A percentile compares a stretch with the other conserved stretches of the same genome.
Conservation (phyloP, 2,797 vertebrate species). For the Micrastur ruficollis region DNA sequence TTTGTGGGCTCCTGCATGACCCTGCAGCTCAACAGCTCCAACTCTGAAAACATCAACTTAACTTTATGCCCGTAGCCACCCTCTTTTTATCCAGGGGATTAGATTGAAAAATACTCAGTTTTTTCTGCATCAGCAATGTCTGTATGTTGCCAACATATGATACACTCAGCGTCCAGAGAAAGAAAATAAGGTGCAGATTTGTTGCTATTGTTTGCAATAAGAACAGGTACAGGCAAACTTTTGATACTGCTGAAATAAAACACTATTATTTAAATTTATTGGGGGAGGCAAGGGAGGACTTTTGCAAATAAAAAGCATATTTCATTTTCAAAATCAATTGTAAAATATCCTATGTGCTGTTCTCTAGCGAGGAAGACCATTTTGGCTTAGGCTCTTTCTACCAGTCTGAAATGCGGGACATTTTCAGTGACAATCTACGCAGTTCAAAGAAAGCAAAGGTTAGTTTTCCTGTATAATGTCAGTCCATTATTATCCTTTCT, state of each 20-base stretch:
- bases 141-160: background rate
- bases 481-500: background rate
- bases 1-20: background rate
- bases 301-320: background rate
- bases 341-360: background rate
- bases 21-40: background rate
- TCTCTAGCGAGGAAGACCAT: background rate
- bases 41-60: background rate
- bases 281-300: background rate
- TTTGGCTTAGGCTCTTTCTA: background rate
- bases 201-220: background rate
- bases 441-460: background rate
- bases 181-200: background rate
- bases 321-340: background rate
- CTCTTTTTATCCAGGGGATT: background rate
- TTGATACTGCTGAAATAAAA: background rate
- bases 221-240: background rate
- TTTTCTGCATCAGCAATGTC: background rate
- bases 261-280: background rate
- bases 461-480: background rate
- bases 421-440: background rate
- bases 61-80: background rate
- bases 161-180: background rate
- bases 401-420: background rate
- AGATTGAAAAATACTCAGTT: background rate